Base-by-base conservation (phyloP, 1,140 invertebrate genomes). In the Lanistes nyassanus region DNA sequence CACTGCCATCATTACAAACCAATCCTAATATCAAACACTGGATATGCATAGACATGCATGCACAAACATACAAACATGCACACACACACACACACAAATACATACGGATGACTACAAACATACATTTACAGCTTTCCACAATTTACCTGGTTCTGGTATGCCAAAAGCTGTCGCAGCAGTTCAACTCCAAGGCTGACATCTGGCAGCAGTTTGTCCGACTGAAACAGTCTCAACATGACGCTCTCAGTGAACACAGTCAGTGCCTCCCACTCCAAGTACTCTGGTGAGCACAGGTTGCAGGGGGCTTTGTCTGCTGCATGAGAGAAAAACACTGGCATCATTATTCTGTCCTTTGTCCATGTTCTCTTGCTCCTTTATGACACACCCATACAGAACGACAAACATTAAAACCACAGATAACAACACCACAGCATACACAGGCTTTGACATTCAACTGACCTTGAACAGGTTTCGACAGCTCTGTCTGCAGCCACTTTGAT, bases 251-350 rank as follows among this genome's bases (percentile, higher is more conserved):
- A 89, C 21, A 87, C 77, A 0, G 93, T 91, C 31, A 96, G 85
- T 0, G 95, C 95, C 81, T 97, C 96, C 96, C 95, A 97, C 88
- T 97, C 94, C 7, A 90, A 74, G 75, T 84, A 90, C 9, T 85
- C 82, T 34, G 88, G 85, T 16, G 89, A 89, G 76, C 81, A 86
- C 21, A 85, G 76, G 65, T 83, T 88, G 79, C 88, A 89, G n/a
- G 84, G 78, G 6, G 74, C 75, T 39, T 67, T 79, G 34, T 88
- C 23, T 83, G 81, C 67, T 72, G 67, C 3, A 71, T 71, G 74
- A 53, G 60, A 55, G 19, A 53, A 62, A 58, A 2, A 51, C 55
- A 29, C 58, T 66, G 9, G 42, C 2, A 47, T 47, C 19, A 13
- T 47, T 6, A 47, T 47, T 47, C 19, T 47, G 42, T 47, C 42